Conservation (phyloP, 1,140 invertebrate species). For the Drosophila nigromelanica region DNA sequence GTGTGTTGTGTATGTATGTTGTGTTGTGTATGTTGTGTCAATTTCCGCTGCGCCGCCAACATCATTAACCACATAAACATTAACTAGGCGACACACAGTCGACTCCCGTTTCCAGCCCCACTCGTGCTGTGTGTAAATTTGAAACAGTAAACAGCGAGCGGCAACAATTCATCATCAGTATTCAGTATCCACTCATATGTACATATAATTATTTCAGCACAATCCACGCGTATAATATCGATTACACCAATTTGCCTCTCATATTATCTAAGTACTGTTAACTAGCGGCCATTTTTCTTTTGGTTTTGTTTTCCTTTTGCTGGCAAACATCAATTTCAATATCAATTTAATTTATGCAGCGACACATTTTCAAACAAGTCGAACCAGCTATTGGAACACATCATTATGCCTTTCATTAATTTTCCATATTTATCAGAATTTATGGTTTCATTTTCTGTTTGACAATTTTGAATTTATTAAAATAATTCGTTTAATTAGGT, state of each 20-base stretch:
- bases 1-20: constrained; percentile 11
- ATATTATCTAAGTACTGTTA: constrained; percentile 7
- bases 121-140: neutral
- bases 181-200: constrained; percentile 51
- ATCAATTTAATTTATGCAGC: constrained; percentile 44
- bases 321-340: constrained; percentile 43
- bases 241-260: constrained; percentile 40
- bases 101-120: neutral
- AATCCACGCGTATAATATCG: constrained; percentile 40
- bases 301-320: neutral
- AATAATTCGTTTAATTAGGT: neutral
- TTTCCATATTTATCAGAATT: constrained; percentile 15
- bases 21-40: constrained; percentile 23
- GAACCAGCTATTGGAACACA: neutral
- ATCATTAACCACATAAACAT: constrained; percentile 68
- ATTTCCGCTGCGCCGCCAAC: constrained; percentile 53
- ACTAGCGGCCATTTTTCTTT: constrained; percentile 5
- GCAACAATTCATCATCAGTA: constrained; percentile 70
- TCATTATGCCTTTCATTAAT: constrained; percentile 27
- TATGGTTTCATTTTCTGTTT: constrained; percentile 1
- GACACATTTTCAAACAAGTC: constrained; percentile 29
- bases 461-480: neutral
- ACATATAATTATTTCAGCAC: constrained; percentile 62
- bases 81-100: constrained; percentile 22
- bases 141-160: constrained; percentile 26